These are phyloP conservation scores for Lasioglossum figueresi DNA, from an alignment of 2,888 invertebrate species.

Conservation along the genomic window DNA sequence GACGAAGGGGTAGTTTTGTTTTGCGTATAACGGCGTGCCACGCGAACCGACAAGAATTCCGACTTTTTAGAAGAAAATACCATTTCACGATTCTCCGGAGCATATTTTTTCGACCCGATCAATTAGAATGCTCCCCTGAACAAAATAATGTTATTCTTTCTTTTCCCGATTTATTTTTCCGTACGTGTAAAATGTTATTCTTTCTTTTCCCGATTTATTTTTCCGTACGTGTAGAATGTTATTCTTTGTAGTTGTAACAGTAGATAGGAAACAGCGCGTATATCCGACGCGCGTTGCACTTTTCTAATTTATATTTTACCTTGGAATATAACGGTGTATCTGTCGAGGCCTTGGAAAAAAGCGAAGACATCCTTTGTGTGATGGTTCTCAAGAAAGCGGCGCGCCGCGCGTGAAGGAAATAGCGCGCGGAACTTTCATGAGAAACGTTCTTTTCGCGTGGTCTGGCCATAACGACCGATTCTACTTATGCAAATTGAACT, in stretches of 20 bases:
- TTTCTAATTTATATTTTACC: background rate
- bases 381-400: background rate
- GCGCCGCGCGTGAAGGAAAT: background rate
- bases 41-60: background rate
- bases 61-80: background rate
- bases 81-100: background rate
- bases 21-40: slow-evolving; percentile 1
- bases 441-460: slow-evolving; percentile 4
- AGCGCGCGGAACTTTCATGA: slow-evolving; percentile 6
- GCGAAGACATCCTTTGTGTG: slow-evolving; percentile 1
- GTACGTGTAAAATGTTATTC: background rate
- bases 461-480: slow-evolving; percentile 8
- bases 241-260: background rate
- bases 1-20: slow-evolving; percentile 27
- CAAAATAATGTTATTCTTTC: background rate
- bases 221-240: background rate
- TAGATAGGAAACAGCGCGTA: background rate
- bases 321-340: background rate
- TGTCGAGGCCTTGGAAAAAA: background rate
- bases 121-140: background rate
- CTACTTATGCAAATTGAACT: slow-evolving; percentile 10
- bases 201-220: background rate
- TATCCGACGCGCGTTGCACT: background rate
- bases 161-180: background rate
- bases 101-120: background rate